Percentiles rank a stretch among this genome's conserved stretches.
phyloP scores from a whole-genome alignment of 2,113 vertebrate genomes.

The Oceanites oceanicus region DNA sequence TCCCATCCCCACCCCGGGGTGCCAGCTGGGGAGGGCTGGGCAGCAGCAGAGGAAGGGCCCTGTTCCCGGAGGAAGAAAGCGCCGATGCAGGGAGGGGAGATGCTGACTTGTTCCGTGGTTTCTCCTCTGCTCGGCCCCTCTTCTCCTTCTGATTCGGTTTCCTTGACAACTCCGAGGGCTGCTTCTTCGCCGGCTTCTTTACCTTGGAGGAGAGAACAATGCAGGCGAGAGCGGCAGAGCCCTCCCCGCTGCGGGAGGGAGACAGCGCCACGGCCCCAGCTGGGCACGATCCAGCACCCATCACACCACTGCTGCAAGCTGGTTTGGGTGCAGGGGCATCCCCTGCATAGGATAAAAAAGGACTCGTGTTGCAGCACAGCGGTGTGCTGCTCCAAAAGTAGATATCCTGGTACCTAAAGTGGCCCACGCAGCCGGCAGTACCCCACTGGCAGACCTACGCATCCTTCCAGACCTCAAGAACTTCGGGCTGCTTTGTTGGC shows the following conservation, averaged over 20 bases:
- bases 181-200: constrained; percentile 84
- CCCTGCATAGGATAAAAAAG: rapidly evolving
- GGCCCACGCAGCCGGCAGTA: neutral
- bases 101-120: constrained; percentile 81
- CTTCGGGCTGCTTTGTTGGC: neutral
- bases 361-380: neutral
- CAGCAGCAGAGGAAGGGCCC: neutral
- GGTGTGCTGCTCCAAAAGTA: neutral
- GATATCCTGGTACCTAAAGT: neutral
- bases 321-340: neutral
- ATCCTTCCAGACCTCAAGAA: neutral
- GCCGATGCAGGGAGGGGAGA: neutral
- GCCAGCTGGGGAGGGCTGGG: neutral
- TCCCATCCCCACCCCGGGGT: neutral
- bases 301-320: rapidly evolving
- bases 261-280: rapidly evolving
- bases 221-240: neutral
- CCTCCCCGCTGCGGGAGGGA: neutral
- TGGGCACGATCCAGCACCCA: neutral
- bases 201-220: constrained; percentile 70
- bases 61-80: neutral
- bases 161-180: constrained; percentile 76
- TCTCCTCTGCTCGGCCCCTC: constrained; percentile 84
- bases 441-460: rapidly evolving
- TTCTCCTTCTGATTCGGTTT: constrained; percentile 86